Base-by-base conservation (phyloP, 1,140 invertebrate species). In the Drosophila tsacasi region DNA sequence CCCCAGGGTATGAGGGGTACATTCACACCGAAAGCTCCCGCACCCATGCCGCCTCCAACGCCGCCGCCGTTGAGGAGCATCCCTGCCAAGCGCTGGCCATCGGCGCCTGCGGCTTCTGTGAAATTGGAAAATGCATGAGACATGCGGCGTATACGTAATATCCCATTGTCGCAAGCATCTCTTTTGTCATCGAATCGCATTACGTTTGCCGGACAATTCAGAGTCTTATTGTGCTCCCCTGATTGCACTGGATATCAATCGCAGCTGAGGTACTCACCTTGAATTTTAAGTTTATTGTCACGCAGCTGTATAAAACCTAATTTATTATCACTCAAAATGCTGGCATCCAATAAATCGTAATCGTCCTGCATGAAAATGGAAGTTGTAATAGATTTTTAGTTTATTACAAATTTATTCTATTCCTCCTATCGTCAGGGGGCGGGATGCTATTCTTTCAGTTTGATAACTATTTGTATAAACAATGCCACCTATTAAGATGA, bases 251-350 rank as follows among this genome's bases (percentile, higher is more conserved):
- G 65, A 21, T 13, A 62, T 37, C 40, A 47, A 23, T 25, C 52
- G 50, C n/a, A 66, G 72, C 21, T 69, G 23, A 17, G 74, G 49
- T 62, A 82, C 89, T 92, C 63, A 92, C 92, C 92, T 92, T 92
- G 89, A 91, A 92, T 92, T 90, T 93, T 92, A 69, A 92, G 83
- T 92, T 92, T 92, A 92, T 92, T 92, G 84, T 92, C 92, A 76
- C 79, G 92, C 73, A 92, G 87, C 72, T 92, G 92, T 77, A 92
- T 76, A 84, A 92, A 92, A 83, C 91, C 92, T 83, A 92, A 91
- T 83, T 92, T 92, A 92, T 91, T 92, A 92, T 92, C 92, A 92
- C 84, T 90, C 75, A 92, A 71, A 80, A 92, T 73, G 73, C 90
- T 92, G 68, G 83, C 92, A 69, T 92, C 92, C 69, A 92, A 64